Evolutionary conservation across 1,140 invertebrate genomes (phyloP).

Genomic region (Bradysia coprophila): DNA sequence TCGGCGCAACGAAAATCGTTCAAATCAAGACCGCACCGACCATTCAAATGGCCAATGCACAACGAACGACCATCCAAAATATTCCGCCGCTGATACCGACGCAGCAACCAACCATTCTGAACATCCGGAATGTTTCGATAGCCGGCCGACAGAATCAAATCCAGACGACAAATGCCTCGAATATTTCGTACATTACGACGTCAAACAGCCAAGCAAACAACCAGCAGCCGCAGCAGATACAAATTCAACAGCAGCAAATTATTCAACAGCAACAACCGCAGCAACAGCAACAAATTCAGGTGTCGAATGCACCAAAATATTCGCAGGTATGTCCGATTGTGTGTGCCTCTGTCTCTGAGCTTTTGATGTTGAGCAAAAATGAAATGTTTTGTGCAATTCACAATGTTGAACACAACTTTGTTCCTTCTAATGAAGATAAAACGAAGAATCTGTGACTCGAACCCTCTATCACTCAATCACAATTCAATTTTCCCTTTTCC

Average conservation of each 20-base stretch:
- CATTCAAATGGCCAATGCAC: constrained; percentile 10
- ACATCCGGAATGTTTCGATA: constrained; percentile 20
- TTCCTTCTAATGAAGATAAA: too few species aligned
- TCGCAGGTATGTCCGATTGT: too few species aligned
- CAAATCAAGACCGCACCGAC: constrained; percentile 10
- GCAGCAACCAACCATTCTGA: constrained; percentile 11
- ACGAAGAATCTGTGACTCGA: too few species aligned
- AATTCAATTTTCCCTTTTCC: constrained; percentile 10
- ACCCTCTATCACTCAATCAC: not conserved
- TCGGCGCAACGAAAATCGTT: constrained; percentile 9
- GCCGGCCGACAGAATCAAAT: constrained; percentile 14
- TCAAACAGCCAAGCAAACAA: not conserved
- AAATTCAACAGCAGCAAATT: constrained; percentile 18
- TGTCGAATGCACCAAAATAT: constrained; percentile 17
- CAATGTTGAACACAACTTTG: too few species aligned
- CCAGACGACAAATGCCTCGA: constrained; percentile 16
- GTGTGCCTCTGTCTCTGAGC: too few species aligned
- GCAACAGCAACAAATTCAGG: constrained; percentile 7
- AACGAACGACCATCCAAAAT: constrained; percentile 3
- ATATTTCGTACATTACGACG: not conserved
- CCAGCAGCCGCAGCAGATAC: not conserved
- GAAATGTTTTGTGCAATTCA: too few species aligned
- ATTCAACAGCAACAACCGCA: constrained; percentile 5
- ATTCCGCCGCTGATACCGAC: constrained; percentile 6
- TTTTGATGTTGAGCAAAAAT: too few species aligned